Evolutionary conservation across 1,140 invertebrate genomes (phyloP), one percentile per base, ranked within the genome.

Genomic region (Aphaenogaster floridana): DNA sequence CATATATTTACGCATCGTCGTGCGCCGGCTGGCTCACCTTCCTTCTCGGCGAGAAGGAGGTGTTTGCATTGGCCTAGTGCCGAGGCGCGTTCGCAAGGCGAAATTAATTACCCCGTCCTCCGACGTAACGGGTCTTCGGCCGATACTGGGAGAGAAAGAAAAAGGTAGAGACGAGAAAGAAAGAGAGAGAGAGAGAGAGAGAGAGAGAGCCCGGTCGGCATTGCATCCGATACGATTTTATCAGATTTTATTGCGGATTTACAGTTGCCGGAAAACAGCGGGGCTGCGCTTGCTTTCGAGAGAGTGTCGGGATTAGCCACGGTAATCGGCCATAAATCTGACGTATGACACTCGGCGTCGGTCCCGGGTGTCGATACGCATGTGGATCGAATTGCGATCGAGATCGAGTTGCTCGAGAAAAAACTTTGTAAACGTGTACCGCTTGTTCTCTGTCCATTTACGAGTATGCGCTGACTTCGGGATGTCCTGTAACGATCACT

Each of bases 51-150:
- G 91, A 88, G 91, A 85, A 91, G 90, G 94, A 95, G 94, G 93
- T 94, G 94, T 95, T 95, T 94, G 93, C 94, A 94, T 95, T 95
- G 94, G 94, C 94, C 94, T 95, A 95, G 94, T 95, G 94, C 91
- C 92, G 93, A 93, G 90, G 78, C 90, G 78, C 91, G 91, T 93
- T 93, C 87, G 93, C 91, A 74, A 86, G 89, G 89, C 91, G 91
- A 95, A 95, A 95, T 95, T 95, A 95, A 95, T 95, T 95, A 95
- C 94, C 94, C 92, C 92, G 94, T 95, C 90, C 92, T 87, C 86
- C 93, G 92, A 93, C 93, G 91, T 95, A 95, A 95, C 94, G 94
- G 94, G 92, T 93, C 94, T 95, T 93, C 91, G 86, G 91, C 92
- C 91, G 92, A 85, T 84, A 90, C 87, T 81, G 39, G 71, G 91